Conservation (phyloP, 23 tunicate species). For the Botrylloides violaceus region DNA sequence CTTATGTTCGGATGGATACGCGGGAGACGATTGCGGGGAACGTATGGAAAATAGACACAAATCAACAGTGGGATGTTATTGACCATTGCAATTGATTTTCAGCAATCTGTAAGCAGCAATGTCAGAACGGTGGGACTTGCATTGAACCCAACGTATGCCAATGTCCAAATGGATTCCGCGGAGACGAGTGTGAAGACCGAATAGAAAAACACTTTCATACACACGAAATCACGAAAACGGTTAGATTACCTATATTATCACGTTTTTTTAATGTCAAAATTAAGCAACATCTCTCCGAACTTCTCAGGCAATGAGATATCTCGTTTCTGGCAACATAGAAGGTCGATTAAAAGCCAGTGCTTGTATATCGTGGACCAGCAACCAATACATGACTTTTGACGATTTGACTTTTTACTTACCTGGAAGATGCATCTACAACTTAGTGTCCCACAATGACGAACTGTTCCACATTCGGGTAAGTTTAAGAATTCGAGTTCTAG, state of each 20-base stretch:
- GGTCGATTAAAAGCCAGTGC: conserved; percentile 17
- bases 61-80: background rate
- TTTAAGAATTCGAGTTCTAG: too few species aligned
- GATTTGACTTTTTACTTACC: conserved; percentile 72
- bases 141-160: conserved; percentile 44
- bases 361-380: conserved; percentile 54
- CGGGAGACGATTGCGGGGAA: conserved; percentile 63
- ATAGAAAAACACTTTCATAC: background rate
- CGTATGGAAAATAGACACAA: conserved; percentile 20
- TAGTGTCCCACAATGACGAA: conserved; percentile 51
- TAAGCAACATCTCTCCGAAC: background rate
- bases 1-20: conserved; percentile 52
- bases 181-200: conserved; percentile 35
- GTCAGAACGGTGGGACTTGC: conserved; percentile 72
- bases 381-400: conserved; percentile 78
- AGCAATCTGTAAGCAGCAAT: conserved; percentile 55
- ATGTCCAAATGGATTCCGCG: conserved; percentile 64
- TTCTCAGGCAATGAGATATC: conserved; percentile 9
- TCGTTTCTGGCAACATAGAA: conserved; percentile 3
- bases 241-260: conserved; percentile 6
- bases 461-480: conserved; percentile 62
- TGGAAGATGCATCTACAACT: conserved; percentile 62
- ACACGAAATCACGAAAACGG: conserved; percentile 32
- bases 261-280: conserved; percentile 4
- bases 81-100: background rate